Evolutionary conservation across 2,113 vertebrate genomes (phyloP).

Genomic region (Odontophorus gujanensis): DNA sequence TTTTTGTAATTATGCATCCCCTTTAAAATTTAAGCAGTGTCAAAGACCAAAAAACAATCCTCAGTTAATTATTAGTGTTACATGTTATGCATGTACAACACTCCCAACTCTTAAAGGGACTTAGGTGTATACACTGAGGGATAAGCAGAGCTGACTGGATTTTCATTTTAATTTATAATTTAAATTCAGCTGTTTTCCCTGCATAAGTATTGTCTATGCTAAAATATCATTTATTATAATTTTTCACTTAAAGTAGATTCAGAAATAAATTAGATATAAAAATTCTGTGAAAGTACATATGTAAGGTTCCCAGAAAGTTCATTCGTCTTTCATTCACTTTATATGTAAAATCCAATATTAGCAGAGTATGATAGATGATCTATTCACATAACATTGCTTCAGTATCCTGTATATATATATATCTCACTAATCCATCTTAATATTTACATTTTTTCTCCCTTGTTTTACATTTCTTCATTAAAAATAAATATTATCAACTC

Average conservation of each 20-base stretch:
- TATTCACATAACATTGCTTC: background rate
- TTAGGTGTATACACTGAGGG: background rate
- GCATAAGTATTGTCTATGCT: background rate
- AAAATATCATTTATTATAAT: background rate
- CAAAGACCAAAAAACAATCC: background rate
- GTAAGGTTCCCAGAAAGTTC: background rate
- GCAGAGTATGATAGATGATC: background rate
- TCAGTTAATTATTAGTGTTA: background rate
- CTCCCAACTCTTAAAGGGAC: background rate
- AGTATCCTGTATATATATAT: background rate
- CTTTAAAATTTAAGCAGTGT: background rate
- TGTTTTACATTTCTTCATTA: background rate
- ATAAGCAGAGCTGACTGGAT: background rate
- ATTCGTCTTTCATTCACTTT: background rate
- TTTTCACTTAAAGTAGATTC: background rate
- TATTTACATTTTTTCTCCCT: background rate
- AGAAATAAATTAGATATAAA: background rate
- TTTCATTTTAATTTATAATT: background rate
- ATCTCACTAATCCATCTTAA: background rate
- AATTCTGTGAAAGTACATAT: background rate
- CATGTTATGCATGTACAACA: rapidly evolving
- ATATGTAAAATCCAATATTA: background rate
- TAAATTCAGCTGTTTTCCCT: background rate
- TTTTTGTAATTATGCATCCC: background rate
- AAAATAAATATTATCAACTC: background rate